Evolutionary conservation across 2,888 invertebrate species (phyloP).

Genomic region (Choreutis nemorana): DNA sequence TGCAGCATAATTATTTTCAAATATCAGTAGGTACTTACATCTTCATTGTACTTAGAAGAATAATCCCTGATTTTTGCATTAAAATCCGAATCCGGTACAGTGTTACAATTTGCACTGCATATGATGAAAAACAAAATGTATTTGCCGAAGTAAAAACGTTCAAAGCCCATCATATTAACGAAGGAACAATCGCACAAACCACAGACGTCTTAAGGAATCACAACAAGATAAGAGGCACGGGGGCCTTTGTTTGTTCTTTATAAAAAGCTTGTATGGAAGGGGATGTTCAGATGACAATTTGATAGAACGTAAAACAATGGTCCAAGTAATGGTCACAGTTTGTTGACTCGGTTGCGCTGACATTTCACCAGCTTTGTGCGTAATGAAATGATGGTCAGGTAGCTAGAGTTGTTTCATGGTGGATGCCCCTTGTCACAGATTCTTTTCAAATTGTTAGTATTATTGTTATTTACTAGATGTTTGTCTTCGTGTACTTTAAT

Average conservation of each 20-base stretch:
- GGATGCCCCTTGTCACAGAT: constrained; percentile 26
- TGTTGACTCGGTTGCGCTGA: constrained; percentile 50
- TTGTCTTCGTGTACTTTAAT: too few species aligned
- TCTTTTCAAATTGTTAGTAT: constrained; percentile 22
- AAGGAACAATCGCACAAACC: constrained; percentile 11
- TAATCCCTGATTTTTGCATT: constrained; percentile 40
- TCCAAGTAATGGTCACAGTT: constrained; percentile 46
- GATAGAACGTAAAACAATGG: constrained; percentile 47
- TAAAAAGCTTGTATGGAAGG: constrained; percentile 41
- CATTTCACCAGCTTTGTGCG: constrained; percentile 50
- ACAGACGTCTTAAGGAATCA: constrained; percentile 16
- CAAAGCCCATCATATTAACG: not conserved
- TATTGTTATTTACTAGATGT: not conserved
- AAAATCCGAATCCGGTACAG: constrained; percentile 28
- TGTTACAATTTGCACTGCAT: not conserved
- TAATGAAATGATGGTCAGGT: constrained; percentile 43
- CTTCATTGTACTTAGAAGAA: constrained; percentile 22
- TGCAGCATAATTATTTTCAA: not conserved
- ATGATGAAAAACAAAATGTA: not conserved
- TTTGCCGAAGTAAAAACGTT: not conserved
- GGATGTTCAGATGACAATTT: constrained; percentile 45
- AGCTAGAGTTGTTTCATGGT: constrained; percentile 44
- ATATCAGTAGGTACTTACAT: constrained; percentile 23
- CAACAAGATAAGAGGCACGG: constrained; percentile 23
- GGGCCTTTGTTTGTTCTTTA: constrained; percentile 31